Percentiles rank a stretch among this genome's conserved stretches.
Conservation (phyloP, 2,113 vertebrate genomes). For the Gymnobelideus leadbeateri region DNA sequence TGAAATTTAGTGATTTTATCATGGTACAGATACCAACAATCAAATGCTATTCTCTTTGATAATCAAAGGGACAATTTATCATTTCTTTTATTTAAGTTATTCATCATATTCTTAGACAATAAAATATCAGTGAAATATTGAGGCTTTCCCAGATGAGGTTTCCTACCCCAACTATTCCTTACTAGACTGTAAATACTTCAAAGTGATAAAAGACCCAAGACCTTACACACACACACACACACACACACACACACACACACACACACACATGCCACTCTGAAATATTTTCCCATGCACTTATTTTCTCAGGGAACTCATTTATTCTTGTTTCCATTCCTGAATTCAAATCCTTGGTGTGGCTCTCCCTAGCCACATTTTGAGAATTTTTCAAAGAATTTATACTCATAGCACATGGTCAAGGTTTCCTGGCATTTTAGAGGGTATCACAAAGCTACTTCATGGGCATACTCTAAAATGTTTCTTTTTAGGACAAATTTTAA, state of each 20-base stretch:
- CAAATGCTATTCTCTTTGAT: not conserved
- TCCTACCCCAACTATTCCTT: not conserved
- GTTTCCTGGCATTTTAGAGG: not conserved
- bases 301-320: not conserved
- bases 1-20: slow-evolving; percentile 18
- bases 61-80: not conserved
- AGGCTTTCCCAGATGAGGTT: not conserved
- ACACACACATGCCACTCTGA: not conserved
- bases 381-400: not conserved
- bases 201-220: not conserved
- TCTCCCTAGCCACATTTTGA: not conserved
- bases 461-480: not conserved
- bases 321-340: slow-evolving; percentile 32
- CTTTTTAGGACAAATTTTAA: not conserved
- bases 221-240: not conserved
- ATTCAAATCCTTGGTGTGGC: not conserved
- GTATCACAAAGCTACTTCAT: not conserved
- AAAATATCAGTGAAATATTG: not conserved
- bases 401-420: not conserved
- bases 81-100: not conserved
- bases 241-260: not conserved
- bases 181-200: not conserved
- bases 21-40: not conserved
- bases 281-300: not conserved
- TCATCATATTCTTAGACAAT: not conserved